Conservation (phyloP, 1,140 invertebrate species). For the Drosophila teissieri region DNA sequence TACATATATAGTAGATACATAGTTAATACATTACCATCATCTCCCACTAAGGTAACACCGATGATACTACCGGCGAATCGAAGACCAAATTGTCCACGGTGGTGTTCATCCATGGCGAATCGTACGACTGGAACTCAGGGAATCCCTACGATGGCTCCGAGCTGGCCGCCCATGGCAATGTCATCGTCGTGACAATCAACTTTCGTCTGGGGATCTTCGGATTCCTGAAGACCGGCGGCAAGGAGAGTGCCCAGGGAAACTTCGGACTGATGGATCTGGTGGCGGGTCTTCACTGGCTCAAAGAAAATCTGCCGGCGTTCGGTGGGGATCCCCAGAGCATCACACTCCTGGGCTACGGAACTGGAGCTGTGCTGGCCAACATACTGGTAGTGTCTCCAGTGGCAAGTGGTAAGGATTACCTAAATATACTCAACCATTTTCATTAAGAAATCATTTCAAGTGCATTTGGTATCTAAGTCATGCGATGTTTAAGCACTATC, state of each 20-base stretch:
- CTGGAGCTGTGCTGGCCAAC: slow-evolving; percentile 96
- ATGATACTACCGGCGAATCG: slow-evolving; percentile 14
- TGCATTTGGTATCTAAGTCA: neutral
- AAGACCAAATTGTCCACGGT: slow-evolving; percentile 88
- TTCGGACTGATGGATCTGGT: slow-evolving; percentile 97
- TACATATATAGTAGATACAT: neutral
- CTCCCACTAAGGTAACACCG: slow-evolving; percentile 35
- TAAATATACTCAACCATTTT: neutral
- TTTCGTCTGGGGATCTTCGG: slow-evolving; percentile 98
- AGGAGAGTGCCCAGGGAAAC: slow-evolving; percentile 95
- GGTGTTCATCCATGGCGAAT: slow-evolving; percentile 97
- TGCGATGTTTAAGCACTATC: no score
- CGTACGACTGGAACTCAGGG: slow-evolving; percentile 96
- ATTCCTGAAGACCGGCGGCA: slow-evolving; percentile 95
- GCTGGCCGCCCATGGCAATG: slow-evolving; percentile 94
- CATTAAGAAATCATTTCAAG: neutral
- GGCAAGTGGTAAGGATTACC: slow-evolving; percentile 90
- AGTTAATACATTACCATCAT: no score
- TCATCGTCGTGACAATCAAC: slow-evolving; percentile 98
- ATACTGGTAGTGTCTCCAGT: slow-evolving; percentile 97
- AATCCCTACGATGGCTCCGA: slow-evolving; percentile 97
- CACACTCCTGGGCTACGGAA: slow-evolving; percentile 96
- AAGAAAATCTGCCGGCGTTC: slow-evolving; percentile 95
- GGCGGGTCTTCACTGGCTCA: slow-evolving; percentile 96
- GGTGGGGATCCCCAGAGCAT: slow-evolving; percentile 95